These are phyloP conservation scores for Ardeotis arabs DNA, from an alignment of 2,113 vertebrate species.

Conservation along the genomic window DNA sequence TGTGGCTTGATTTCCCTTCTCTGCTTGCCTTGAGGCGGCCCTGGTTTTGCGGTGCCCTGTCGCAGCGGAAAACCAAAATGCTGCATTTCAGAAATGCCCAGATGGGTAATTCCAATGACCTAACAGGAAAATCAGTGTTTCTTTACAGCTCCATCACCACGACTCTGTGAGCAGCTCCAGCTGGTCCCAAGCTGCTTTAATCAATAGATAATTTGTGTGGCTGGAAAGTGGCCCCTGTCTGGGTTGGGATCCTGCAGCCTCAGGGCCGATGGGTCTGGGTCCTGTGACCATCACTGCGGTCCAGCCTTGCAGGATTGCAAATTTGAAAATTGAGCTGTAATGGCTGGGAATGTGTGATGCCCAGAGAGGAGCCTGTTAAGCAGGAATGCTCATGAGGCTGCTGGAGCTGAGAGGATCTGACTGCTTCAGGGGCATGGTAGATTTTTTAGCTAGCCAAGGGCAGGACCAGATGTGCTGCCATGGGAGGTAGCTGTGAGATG, in stretches of 20 bases:
- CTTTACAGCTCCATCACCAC: not conserved
- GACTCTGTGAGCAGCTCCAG: not conserved
- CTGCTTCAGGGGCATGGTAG: not conserved
- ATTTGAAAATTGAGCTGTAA: not conserved
- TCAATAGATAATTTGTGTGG: not conserved
- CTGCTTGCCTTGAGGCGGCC: not conserved
- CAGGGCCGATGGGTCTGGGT: rapidly evolving
- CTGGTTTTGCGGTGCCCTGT: not conserved
- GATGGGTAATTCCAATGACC: slow-evolving; percentile 52
- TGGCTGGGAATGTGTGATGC: not conserved
- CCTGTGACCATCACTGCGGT: rapidly evolving
- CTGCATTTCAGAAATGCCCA: not conserved
- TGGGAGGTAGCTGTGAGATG: not conserved
- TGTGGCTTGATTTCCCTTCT: not conserved
- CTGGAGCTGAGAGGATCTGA: not conserved
- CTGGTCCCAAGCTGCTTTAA: not conserved
- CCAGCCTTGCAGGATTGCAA: not conserved
- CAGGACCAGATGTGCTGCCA: not conserved
- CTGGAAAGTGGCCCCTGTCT: not conserved
- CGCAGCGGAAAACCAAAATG: not conserved
- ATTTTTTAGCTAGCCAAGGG: not conserved
- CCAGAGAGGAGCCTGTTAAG: not conserved
- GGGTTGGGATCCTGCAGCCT: not conserved
- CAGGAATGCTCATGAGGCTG: rapidly evolving
- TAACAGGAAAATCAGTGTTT: not conserved